A percentile compares a stretch with the other conserved stretches of the same genome.
These are phyloP conservation scores for Tinea semifulvella DNA, from an alignment of 2,888 invertebrate genomes.

Conservation along the genomic window DNA sequence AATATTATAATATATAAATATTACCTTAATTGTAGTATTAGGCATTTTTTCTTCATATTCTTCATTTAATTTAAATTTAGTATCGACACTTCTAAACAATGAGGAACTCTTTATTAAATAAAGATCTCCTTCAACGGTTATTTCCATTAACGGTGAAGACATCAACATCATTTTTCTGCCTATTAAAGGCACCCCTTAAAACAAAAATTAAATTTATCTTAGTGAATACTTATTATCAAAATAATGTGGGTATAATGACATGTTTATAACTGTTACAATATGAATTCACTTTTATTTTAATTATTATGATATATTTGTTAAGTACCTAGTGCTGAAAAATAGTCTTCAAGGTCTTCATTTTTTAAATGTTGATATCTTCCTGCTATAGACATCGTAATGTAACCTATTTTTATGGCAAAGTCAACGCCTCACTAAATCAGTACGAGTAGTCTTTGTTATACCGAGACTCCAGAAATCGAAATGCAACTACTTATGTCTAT, in stretches of 20 bases:
- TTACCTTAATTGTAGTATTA: constrained; percentile 50
- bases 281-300: too few species aligned
- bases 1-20: constrained; percentile 27
- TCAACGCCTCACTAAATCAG: too few species aligned
- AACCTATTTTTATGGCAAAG: not conserved
- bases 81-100: constrained; percentile 60
- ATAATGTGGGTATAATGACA: not conserved
- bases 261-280: too few species aligned
- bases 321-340: constrained; percentile 70
- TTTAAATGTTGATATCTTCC: constrained; percentile 72
- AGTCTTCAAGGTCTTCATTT: constrained; percentile 73
- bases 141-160: constrained; percentile 69
- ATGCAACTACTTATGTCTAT: too few species aligned
- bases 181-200: constrained; percentile 70
- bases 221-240: not conserved
- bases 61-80: constrained; percentile 66
- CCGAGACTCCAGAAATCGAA: too few species aligned
- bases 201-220: not conserved
- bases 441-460: too few species aligned
- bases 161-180: constrained; percentile 71
- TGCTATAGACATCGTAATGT: constrained; percentile 37
- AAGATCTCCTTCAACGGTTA: constrained; percentile 56
- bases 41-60: constrained; percentile 74
- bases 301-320: too few species aligned
- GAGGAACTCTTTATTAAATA: constrained; percentile 69